These are phyloP conservation scores for Thunnus thynnus DNA, from an alignment of 2,113 vertebrate genomes.

Conservation along the genomic window DNA sequence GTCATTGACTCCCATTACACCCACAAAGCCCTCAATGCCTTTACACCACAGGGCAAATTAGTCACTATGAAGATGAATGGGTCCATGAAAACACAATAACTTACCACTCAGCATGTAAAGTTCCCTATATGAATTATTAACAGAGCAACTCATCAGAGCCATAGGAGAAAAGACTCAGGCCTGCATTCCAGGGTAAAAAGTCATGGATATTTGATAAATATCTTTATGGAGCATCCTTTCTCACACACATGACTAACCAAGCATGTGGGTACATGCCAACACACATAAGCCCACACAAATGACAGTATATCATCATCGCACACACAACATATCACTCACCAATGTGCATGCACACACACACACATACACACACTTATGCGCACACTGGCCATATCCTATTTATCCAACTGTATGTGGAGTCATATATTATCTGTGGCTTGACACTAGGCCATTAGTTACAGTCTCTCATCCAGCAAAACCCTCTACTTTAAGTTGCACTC, in stretches of 20 bases:
- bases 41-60: conserved; percentile 74
- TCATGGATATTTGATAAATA: conserved; percentile 46
- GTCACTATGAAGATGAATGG: conserved; percentile 78
- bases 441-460: conserved; percentile 76
- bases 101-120: conserved; percentile 64
- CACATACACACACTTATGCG: conserved; percentile 11
- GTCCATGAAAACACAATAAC: conserved; percentile 73
- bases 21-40: conserved; percentile 66
- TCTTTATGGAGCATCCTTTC: conserved; percentile 27
- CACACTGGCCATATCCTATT: conserved; percentile 69
- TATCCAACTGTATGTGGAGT: conserved; percentile 68
- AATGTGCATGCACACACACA: conserved; percentile 9
- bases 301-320: conserved; percentile 44
- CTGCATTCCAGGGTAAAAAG: conserved; percentile 26
- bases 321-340: conserved; percentile 54
- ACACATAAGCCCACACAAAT: conserved; percentile 39
- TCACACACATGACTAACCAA: conserved; percentile 34
- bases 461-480: conserved; percentile 67
- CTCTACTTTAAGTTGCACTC: conserved; percentile 37
- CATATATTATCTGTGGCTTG: conserved; percentile 72
- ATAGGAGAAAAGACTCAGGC: conserved; percentile 31
- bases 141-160: conserved; percentile 47
- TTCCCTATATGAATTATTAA: conserved; percentile 77
- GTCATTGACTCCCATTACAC: conserved; percentile 77
- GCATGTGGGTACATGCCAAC: conserved; percentile 36